Conservation (phyloP, 2,888 invertebrate species). For the Cepaea hortensis region DNA sequence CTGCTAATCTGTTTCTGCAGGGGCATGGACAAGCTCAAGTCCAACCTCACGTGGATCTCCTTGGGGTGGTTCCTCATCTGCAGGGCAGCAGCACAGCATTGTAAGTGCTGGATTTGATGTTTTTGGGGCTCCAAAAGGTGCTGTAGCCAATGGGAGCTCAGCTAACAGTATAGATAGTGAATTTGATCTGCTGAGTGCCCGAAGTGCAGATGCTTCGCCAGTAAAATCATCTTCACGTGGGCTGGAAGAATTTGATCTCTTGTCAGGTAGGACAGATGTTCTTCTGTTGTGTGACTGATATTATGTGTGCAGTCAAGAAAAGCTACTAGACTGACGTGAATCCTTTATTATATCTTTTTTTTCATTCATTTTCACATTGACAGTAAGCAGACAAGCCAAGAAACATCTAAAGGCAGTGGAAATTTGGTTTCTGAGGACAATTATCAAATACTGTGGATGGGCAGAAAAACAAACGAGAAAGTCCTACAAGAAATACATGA, state of each 20-base stretch:
- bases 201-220: constrained; percentile 62
- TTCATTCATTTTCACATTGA: too few relatives aligned
- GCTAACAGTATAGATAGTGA: constrained; percentile 69
- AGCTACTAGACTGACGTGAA: not conserved
- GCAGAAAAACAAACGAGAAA: too few relatives aligned
- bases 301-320: not conserved
- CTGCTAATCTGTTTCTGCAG: not conserved
- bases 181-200: constrained; percentile 71
- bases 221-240: constrained; percentile 58
- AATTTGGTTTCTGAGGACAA: too few relatives aligned
- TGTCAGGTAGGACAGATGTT: constrained; percentile 55
- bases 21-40: constrained; percentile 43
- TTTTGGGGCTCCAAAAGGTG: constrained; percentile 49
- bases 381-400: too few relatives aligned
- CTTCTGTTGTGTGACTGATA: not conserved
- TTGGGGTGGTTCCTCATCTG: constrained; percentile 50
- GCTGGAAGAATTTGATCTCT: constrained; percentile 66
- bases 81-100: constrained; percentile 39
- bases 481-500: too few relatives aligned
- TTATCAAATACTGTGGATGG: too few relatives aligned
- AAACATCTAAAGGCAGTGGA: too few relatives aligned
- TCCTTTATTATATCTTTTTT: not conserved
- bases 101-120: constrained; percentile 45
- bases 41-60: constrained; percentile 43
- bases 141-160: constrained; percentile 60